These are phyloP conservation scores for Proterorhinus semilunaris DNA, from an alignment of 2,113 vertebrate species.

Conservation along the genomic window DNA sequence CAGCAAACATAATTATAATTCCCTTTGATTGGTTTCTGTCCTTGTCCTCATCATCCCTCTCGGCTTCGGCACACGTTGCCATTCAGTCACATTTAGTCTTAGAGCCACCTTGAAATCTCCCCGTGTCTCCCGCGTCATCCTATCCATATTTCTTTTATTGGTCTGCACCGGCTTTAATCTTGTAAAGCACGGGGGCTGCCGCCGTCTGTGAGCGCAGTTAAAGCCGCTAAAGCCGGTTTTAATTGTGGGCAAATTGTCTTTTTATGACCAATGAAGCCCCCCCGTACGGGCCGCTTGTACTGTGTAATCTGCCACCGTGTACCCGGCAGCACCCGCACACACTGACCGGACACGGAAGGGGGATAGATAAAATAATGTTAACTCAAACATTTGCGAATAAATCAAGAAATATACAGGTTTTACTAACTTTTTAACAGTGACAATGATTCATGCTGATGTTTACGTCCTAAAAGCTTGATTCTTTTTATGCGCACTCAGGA, in stretches of 20 bases:
- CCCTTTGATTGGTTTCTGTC: background rate
- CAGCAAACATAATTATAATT: background rate
- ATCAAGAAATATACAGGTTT: background rate
- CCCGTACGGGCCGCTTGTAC: conserved; percentile 58
- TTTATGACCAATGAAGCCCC: conserved; percentile 73
- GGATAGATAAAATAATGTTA: conserved; percentile 7
- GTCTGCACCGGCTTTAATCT: conserved; percentile 50
- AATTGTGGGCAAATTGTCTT: conserved; percentile 68
- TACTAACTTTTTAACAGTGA: conserved; percentile 12
- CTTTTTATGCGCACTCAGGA: conserved; percentile 11
- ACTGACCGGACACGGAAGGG: conserved; percentile 29
- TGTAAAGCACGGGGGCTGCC: conserved; percentile 40
- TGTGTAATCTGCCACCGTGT: conserved; percentile 66
- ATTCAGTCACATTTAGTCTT: conserved; percentile 1
- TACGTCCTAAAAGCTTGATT: conserved; percentile 1
- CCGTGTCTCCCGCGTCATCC: conserved; percentile 2
- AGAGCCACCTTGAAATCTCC: conserved; percentile 13
- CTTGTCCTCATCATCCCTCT: background rate
- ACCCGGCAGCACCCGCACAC: conserved; percentile 59
- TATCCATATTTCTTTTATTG: conserved; percentile 38
- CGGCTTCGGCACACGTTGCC: conserved; percentile 8
- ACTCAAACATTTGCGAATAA: background rate
- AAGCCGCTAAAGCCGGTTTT: conserved; percentile 58
- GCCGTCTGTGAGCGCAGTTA: conserved; percentile 46
- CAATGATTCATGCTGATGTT: conserved; percentile 8